Evolutionary conservation across 2,888 invertebrate genomes (phyloP).

Genomic region (Synergus laeviventris): DNA sequence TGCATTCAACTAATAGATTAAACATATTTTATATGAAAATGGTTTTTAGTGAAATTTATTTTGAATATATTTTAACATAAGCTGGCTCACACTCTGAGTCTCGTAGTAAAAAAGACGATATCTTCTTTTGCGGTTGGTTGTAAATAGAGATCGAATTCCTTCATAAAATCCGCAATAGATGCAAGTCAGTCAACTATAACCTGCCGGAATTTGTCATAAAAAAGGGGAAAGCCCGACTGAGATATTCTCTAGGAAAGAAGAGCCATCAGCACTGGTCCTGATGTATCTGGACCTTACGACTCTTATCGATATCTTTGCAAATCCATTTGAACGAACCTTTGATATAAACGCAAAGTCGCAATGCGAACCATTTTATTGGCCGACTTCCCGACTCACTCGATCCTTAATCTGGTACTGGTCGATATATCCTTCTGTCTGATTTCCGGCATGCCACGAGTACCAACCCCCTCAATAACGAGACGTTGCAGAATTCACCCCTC

Average conservation of each 20-base stretch:
- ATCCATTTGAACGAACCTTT: constrained; percentile 32
- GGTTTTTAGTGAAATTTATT: background rate
- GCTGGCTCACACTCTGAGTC: background rate
- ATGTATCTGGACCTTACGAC: constrained; percentile 31
- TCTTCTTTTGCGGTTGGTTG: constrained; percentile 5
- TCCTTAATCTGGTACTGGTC: constrained; percentile 31
- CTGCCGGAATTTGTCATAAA: constrained; percentile 35
- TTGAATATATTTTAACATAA: background rate
- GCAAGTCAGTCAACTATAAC: constrained; percentile 25
- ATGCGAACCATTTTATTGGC: constrained; percentile 46
- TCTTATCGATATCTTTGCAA: constrained; percentile 19
- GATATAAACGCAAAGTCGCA: constrained; percentile 41
- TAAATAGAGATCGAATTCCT: constrained; percentile 23
- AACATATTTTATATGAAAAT: background rate
- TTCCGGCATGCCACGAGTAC: constrained; percentile 23
- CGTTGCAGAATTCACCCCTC: constrained; percentile 26
- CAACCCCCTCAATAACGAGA: constrained; percentile 20
- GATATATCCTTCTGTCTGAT: constrained; percentile 27
- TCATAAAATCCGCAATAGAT: constrained; percentile 19
- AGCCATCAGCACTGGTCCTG: background rate
- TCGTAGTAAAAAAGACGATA: background rate
- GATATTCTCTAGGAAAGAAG: constrained; percentile 6
- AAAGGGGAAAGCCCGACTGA: background rate
- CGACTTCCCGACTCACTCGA: constrained; percentile 37
- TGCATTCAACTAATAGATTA: background rate